These are phyloP conservation scores for Amblyopsis hoosieri DNA, from an alignment of 2,797 vertebrate genomes.

Conservation along the genomic window DNA sequence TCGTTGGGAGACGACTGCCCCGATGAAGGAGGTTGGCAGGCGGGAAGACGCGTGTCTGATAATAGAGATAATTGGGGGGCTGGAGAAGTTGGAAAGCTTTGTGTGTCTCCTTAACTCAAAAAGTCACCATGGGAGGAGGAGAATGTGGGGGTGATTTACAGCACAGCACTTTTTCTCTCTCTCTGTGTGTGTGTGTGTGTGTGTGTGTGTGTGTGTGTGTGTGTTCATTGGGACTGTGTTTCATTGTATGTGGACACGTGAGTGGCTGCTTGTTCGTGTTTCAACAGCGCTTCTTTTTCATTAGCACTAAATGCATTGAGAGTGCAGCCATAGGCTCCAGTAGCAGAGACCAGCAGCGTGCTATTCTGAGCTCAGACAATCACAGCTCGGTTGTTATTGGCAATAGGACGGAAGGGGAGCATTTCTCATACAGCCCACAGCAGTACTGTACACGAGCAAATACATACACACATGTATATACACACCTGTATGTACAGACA, in stretches of 20 bases:
- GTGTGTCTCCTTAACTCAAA: slow-evolving; percentile 27
- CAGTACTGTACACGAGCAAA: not conserved
- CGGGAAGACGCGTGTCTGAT: slow-evolving; percentile 13
- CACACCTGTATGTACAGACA: not conserved
- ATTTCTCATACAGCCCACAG: too few species aligned
- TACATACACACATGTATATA: not conserved
- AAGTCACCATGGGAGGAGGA: slow-evolving; percentile 36
- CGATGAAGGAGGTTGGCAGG: not conserved
- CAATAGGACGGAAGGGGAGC: too few species aligned
- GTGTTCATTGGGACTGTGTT: not conserved
- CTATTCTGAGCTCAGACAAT: slow-evolving; percentile 66
- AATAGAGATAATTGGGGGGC: slow-evolving; percentile 42
- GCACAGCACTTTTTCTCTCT: not conserved
- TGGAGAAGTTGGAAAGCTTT: slow-evolving; percentile 7
- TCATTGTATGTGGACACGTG: not conserved
- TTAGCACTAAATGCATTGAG: too few species aligned
- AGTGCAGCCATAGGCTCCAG: too few species aligned
- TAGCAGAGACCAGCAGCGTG: slow-evolving; percentile 28
- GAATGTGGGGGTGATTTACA: not conserved
- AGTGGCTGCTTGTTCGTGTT: too few species aligned
- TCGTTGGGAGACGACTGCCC: slow-evolving; percentile 17
- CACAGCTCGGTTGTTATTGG: slow-evolving; percentile 58
- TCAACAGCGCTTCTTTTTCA: too few species aligned
- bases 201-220: slow-evolving; percentile 6
- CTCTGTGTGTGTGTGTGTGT: slow-evolving; percentile 2